Evolutionary conservation across 2,113 vertebrate genomes (phyloP).

Genomic region (Pseudopipra pipra): DNA sequence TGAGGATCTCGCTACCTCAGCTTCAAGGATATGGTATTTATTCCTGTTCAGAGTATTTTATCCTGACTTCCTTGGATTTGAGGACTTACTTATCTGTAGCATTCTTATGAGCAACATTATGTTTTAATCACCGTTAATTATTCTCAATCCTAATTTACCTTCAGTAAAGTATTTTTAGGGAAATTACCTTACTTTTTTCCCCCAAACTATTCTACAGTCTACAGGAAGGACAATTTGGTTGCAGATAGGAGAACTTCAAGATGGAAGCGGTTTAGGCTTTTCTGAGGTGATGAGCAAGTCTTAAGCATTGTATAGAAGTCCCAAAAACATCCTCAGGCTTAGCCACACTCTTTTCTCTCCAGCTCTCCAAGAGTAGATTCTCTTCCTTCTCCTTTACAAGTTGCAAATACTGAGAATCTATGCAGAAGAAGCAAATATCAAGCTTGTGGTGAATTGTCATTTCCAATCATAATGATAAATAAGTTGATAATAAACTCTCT

Average conservation of each 20-base stretch:
- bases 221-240: neutral
- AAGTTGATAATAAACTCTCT: neutral
- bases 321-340: neutral
- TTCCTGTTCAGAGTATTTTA: neutral
- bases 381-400: neutral
- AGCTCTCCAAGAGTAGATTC: neutral
- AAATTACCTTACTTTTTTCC: neutral
- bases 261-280: neutral
- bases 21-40: neutral
- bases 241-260: neutral
- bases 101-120: neutral
- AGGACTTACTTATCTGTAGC: neutral
- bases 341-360: neutral
- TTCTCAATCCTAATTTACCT: neutral
- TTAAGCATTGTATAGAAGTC: neutral
- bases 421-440: neutral
- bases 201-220: neutral
- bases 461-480: neutral
- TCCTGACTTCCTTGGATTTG: neutral
- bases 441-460: neutral
- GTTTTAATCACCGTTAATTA: neutral
- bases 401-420: neutral
- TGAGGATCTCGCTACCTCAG: neutral
- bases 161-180: neutral
- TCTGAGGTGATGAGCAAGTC: neutral